Conservation (phyloP, 2,888 invertebrate genomes). For the Acronicta aceris region DNA sequence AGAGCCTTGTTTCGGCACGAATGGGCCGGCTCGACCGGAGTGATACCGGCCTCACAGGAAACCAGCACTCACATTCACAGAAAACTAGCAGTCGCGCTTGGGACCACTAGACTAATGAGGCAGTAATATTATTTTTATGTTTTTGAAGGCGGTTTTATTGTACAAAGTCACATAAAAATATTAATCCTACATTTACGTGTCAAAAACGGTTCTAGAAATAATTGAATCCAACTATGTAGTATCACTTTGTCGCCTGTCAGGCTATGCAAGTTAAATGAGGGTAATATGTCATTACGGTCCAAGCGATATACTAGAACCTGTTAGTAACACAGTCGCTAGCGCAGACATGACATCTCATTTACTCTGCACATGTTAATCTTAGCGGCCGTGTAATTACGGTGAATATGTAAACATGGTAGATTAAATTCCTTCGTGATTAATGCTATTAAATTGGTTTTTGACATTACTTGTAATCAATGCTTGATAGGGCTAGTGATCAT, state of each 20-base stretch:
- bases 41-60: too few relatives aligned
- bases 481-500: too few relatives aligned
- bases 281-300: conserved; percentile 36
- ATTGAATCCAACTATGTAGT: neutral
- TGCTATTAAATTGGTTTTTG: neutral
- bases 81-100: too few relatives aligned
- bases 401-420: neutral
- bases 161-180: too few relatives aligned
- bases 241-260: conserved; percentile 17
- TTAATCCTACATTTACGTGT: too few relatives aligned
- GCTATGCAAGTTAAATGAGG: conserved; percentile 4
- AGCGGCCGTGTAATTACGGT: conserved; percentile 5
- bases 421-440: conserved; percentile 6
- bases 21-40: too few relatives aligned
- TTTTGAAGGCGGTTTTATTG: too few relatives aligned
- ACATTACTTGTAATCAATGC: too few relatives aligned
- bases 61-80: too few relatives aligned
- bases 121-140: too few relatives aligned
- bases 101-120: too few relatives aligned
- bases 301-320: conserved; percentile 8
- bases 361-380: conserved; percentile 4
- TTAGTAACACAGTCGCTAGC: conserved; percentile 1
- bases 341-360: conserved; percentile 12
- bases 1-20: too few relatives aligned
- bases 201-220: neutral